Percentiles rank a stretch among this genome's conserved stretches.
Evolutionary conservation across 2,888 invertebrate species (phyloP).

Genomic region (Folsomia candida): DNA sequence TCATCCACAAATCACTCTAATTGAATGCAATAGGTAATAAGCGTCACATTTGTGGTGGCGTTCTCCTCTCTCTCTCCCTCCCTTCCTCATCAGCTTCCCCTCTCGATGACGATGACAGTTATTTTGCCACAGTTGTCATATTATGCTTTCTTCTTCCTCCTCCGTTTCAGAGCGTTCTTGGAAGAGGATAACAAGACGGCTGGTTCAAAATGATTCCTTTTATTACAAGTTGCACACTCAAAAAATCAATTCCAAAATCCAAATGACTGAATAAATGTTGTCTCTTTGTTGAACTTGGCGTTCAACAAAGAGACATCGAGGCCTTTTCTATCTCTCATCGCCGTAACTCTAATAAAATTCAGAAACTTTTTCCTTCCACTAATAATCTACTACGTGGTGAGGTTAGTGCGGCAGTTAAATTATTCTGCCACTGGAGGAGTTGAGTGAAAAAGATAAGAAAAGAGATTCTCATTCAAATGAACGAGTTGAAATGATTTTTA

Average conservation of each 20-base stretch:
- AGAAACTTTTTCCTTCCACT: not conserved
- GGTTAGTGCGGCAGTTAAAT: too few relatives aligned
- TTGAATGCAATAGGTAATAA: not conserved
- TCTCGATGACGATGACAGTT: not conserved
- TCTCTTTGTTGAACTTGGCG: conserved; percentile 24
- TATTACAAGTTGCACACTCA: not conserved
- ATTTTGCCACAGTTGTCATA: not conserved
- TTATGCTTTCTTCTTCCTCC: not conserved
- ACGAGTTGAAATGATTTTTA: not conserved
- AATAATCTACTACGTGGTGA: too few relatives aligned
- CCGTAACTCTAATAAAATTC: too few relatives aligned
- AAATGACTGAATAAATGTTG: conserved; percentile 1
- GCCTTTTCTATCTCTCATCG: not conserved
- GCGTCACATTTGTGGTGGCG: too few relatives aligned
- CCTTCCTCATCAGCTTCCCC: not conserved
- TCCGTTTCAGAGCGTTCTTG: too few relatives aligned
- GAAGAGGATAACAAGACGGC: too few relatives aligned
- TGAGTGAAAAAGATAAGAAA: not conserved
- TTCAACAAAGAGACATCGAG: not conserved
- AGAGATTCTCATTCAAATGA: not conserved
- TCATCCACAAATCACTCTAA: not conserved
- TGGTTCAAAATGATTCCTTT: not conserved
- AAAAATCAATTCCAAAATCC: conserved; percentile 3
- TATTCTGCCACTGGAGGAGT: not conserved
- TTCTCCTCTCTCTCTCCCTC: not conserved